These are phyloP conservation scores for Hirtodrosophila trivittata DNA, from an alignment of 2,888 invertebrate species.

Conservation along the genomic window DNA sequence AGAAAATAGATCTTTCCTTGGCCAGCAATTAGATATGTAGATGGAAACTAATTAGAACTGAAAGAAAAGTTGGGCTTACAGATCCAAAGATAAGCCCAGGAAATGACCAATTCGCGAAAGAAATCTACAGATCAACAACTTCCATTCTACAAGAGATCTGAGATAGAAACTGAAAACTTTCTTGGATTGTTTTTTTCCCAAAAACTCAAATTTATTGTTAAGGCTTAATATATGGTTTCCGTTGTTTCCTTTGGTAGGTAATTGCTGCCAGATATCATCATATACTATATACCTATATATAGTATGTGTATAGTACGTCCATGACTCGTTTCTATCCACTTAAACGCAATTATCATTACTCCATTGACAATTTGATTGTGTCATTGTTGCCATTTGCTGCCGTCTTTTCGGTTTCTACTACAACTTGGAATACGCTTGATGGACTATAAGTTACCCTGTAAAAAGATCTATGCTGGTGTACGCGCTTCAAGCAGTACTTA, in stretches of 20 bases:
- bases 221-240: too few species aligned
- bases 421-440: too few species aligned
- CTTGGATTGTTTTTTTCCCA: too few species aligned
- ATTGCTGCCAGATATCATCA: conserved; percentile 13
- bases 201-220: too few species aligned
- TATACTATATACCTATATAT: too few species aligned
- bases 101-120: conserved; percentile 35
- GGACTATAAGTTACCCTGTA: conserved; percentile 9
- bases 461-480: too few species aligned
- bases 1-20: too few species aligned
- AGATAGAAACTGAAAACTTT: too few species aligned
- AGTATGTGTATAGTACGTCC: conserved; percentile 2
- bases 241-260: conserved; percentile 5
- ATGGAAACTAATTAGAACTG: conserved; percentile 37
- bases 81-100: conserved; percentile 32
- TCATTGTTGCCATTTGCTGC: conserved; percentile 36
- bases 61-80: conserved; percentile 20
- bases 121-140: too few species aligned
- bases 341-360: conserved; percentile 59
- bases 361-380: conserved; percentile 53
- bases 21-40: too few species aligned
- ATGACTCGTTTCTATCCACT: conserved; percentile 31
- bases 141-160: too few species aligned
- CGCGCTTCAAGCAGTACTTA: too few species aligned
- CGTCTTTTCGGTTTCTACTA: conserved; percentile 14